These are phyloP conservation scores for Sthenelais limicola DNA, from an alignment of 2,888 invertebrate genomes.

Conservation along the genomic window DNA sequence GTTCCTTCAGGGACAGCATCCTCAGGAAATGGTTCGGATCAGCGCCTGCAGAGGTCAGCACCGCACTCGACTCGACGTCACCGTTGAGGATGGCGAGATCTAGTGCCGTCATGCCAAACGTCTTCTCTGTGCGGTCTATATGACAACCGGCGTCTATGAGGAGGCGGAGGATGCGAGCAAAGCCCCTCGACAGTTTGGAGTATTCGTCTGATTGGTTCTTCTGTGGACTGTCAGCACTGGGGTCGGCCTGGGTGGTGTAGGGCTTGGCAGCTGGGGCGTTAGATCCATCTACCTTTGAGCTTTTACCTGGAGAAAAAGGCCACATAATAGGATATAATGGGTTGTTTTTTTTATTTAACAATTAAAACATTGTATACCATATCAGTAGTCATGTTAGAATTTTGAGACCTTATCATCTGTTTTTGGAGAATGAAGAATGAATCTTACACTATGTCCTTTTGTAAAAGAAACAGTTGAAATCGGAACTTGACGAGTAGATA, in stretches of 20 bases:
- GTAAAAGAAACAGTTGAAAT: too few species aligned
- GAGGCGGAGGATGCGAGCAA: slow-evolving; percentile 47
- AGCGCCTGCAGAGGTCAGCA: slow-evolving; percentile 50
- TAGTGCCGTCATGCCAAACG: slow-evolving; percentile 55
- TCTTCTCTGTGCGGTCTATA: slow-evolving; percentile 51
- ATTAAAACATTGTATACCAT: too few species aligned
- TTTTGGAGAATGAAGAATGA: too few species aligned
- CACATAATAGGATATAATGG: too few species aligned
- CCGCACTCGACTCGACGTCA: slow-evolving; percentile 53
- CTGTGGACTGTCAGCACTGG: neutral
- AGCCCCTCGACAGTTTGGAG: neutral
- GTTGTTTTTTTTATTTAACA: too few species aligned
- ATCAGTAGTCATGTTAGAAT: too few species aligned
- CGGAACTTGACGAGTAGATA: too few species aligned
- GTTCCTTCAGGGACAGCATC: slow-evolving; percentile 53
- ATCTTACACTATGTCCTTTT: too few species aligned
- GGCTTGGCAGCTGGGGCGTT: slow-evolving; percentile 27
- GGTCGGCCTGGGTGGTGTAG: slow-evolving; percentile 5
- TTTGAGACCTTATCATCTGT: too few species aligned
- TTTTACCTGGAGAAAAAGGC: slow-evolving; percentile 7
- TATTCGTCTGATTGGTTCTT: slow-evolving; percentile 3
- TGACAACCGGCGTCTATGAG: slow-evolving; percentile 52
- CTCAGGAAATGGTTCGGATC: slow-evolving; percentile 53
- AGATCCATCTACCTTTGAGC: slow-evolving; percentile 31
- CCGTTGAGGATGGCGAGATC: slow-evolving; percentile 55